These are phyloP conservation scores for Pachycephus smyrnensis DNA, from an alignment of 2,888 invertebrate genomes.

Conservation along the genomic window DNA sequence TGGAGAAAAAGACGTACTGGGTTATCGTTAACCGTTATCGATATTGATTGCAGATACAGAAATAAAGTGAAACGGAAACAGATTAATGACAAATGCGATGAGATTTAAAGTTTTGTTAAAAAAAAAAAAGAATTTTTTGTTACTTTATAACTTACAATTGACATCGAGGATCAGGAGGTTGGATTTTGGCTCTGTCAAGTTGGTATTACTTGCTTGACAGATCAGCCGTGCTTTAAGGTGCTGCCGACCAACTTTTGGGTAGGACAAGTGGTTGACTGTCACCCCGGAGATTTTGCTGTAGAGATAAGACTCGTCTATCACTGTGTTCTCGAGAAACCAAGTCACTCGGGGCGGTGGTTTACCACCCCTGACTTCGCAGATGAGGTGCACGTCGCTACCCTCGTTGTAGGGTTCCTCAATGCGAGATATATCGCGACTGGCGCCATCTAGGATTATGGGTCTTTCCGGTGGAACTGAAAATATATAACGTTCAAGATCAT, in stretches of 20 bases:
- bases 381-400: conserved; percentile 83
- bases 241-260: conserved; percentile 84
- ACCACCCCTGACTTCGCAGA: conserved; percentile 88
- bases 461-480: conserved; percentile 82
- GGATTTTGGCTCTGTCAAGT: conserved; percentile 81
- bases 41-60: background rate
- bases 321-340: conserved; percentile 87
- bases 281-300: conserved; percentile 75
- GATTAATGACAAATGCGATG: background rate
- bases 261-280: conserved; percentile 83
- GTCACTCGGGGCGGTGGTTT: conserved; percentile 82
- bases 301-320: conserved; percentile 87
- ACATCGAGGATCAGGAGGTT: conserved; percentile 85
- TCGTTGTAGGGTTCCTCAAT: conserved; percentile 88
- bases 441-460: conserved; percentile 85
- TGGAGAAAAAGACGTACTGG: background rate
- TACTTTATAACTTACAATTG: conserved; percentile 78
- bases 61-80: background rate
- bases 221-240: conserved; percentile 86
- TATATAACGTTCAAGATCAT: background rate
- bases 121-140: background rate
- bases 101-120: too few species aligned
- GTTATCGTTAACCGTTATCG: background rate
- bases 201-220: conserved; percentile 90
- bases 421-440: conserved; percentile 76